phyloP scores from a whole-genome alignment of 92 coral and sea anemone genomes.

The Chrysogorgia sp. region DNA sequence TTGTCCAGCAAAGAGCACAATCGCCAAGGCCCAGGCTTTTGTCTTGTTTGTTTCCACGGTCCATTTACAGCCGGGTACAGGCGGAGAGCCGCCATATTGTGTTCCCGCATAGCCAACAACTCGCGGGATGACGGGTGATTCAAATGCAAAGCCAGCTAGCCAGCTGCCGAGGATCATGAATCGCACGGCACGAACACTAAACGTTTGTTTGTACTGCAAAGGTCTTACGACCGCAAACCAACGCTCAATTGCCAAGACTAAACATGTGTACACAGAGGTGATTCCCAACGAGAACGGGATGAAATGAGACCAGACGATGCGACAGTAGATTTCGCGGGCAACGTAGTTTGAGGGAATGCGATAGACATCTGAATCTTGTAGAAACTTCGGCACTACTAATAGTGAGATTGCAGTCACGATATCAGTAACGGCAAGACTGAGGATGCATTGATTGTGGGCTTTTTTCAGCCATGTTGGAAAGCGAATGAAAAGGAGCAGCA shows the following conservation, averaged over 20 bases:
- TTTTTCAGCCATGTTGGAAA: conserved; percentile 34
- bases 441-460: conserved; percentile 32
- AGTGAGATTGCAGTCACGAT: conserved; percentile 39
- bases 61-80: conserved; percentile 37
- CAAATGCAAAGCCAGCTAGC: conserved; percentile 62
- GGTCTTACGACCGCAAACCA: conserved; percentile 84
- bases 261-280: conserved; percentile 75
- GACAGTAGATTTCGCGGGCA: conserved; percentile 22
- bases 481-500: conserved; percentile 22
- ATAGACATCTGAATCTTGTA: conserved; percentile 41
- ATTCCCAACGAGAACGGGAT: conserved; percentile 73
- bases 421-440: conserved; percentile 32
- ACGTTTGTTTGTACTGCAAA: conserved; percentile 56
- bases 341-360: background rate
- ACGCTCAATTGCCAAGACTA: conserved; percentile 75
- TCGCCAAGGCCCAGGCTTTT: conserved; percentile 39
- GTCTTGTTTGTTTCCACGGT: conserved; percentile 28
- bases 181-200: conserved; percentile 60
- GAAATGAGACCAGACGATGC: conserved; percentile 57
- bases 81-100: background rate
- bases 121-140: conserved; percentile 32
- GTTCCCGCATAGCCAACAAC: conserved; percentile 1
- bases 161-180: conserved; percentile 57
- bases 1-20: conserved; percentile 30
- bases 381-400: conserved; percentile 30